Percentiles rank a stretch among this genome's conserved stretches.
These are phyloP conservation scores for Julus scandinavius DNA, from an alignment of 2,888 invertebrate species.

Conservation along the genomic window DNA sequence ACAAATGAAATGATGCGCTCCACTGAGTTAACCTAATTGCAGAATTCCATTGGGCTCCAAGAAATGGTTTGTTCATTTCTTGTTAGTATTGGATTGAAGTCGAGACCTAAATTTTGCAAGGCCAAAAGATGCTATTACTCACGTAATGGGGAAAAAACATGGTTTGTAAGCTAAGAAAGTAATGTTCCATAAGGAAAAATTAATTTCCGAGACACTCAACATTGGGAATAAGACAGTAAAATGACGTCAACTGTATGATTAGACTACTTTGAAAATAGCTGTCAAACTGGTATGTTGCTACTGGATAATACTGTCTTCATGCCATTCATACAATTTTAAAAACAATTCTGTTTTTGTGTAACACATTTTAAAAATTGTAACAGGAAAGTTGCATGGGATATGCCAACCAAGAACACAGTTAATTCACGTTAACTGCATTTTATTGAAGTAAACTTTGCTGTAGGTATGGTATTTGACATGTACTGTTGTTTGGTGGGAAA, in stretches of 20 bases:
- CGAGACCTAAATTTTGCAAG: slow-evolving; percentile 35
- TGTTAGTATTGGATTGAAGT: not conserved
- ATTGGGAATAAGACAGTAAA: not conserved
- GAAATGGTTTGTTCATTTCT: not conserved
- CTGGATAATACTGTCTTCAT: too few species aligned
- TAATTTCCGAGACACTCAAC: not conserved
- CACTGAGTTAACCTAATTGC: slow-evolving; percentile 5
- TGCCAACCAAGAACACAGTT: not conserved
- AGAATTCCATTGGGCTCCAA: not conserved
- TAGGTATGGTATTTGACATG: too few species aligned
- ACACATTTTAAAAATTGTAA: not conserved
- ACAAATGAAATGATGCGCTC: slow-evolving; percentile 12
- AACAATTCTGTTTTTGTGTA: not conserved
- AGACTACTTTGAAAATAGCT: not conserved
- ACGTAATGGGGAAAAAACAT: not conserved
- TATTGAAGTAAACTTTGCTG: too few species aligned
- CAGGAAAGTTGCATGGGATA: not conserved
- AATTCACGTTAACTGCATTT: too few species aligned
- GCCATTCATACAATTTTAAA: too few species aligned
- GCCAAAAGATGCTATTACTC: not conserved
- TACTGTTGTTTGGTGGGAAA: too few species aligned
- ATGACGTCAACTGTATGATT: not conserved
- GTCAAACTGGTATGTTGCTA: too few species aligned
- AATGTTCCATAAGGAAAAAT: not conserved
- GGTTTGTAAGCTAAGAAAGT: not conserved